Evolutionary conservation across 2,797 vertebrate genomes (phyloP), one percentile per base, ranked within the genome.

Genomic region (Ptychadena robeensis): DNA sequence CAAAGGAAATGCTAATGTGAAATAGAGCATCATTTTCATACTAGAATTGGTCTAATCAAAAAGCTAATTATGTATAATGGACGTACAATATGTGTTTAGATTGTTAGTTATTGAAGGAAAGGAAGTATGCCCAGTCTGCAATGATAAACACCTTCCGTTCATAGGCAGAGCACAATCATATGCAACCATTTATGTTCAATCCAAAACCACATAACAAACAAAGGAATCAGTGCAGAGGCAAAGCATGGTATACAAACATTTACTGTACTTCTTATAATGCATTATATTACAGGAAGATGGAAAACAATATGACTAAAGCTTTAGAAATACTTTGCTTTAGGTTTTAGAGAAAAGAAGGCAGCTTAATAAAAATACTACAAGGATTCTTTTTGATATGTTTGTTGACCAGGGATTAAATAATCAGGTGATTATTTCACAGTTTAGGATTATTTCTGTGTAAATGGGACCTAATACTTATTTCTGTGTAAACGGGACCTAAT

Each of bases 1-100:
- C 71, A 87, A 88, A 89, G 86, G 85, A 88, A 89, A 86, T 57
- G 44, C 86, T 85, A 73, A 85, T 80, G 78, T 75, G 77, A 70
- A 57, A 30, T 80, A 87, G 65, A 79, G 8, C 63, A 86, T 86
- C 63, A 75, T 87, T 80, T 87, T 83, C 87, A 87, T 85, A 87
- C 84, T 87, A 86, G 83, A 78, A 80, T 86, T 82, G 74, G 86
- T 87, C 53, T 87, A 82, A 86, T 82, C 37, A 86, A 75, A 82
- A 82, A 71, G 82, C 78, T 80, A 85, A 85, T 85, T 85, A 80
- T 74, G 37, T 71, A 75, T 85, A 85, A 85, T 80, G 57, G 72
- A 70, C 70, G 35, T 80, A 32, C 82, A 80, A 78, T 80, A 71
- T 75, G 78, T 57, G 68, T 66, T 83, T 73, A 68, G 61, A 79